Conservation (phyloP, 2,113 vertebrate species). For the Heterotis niloticus region DNA sequence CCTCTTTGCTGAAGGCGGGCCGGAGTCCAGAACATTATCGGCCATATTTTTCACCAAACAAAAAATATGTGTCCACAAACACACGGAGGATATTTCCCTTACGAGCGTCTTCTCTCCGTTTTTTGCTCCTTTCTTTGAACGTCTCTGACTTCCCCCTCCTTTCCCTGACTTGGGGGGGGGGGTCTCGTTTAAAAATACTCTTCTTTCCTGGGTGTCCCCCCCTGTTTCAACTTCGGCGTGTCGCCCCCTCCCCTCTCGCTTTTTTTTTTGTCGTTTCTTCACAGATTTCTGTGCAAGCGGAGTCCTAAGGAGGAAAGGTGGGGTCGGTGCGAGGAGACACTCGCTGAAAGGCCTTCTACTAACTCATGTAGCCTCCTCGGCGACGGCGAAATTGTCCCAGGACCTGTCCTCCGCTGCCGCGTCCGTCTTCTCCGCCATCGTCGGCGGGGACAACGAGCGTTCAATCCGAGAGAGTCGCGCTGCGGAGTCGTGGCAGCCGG, state of each 20-base stretch:
- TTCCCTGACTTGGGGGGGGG: conserved; percentile 69
- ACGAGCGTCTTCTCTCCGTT: conserved; percentile 39
- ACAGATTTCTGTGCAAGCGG: conserved; percentile 69
- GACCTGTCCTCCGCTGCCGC: conserved; percentile 48
- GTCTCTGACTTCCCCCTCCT: conserved; percentile 71
- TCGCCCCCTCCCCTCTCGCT: conserved; percentile 69
- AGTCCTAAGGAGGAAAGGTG: conserved; percentile 58
- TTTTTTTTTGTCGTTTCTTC: conserved; percentile 64
- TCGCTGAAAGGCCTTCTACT: conserved; percentile 55
- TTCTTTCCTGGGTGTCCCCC: conserved; percentile 71
- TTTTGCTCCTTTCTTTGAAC: conserved; percentile 53
- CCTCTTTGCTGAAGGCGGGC: conserved; percentile 99
- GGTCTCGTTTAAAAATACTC: conserved; percentile 72
- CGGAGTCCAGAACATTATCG: conserved; percentile 99
- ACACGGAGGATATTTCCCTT: conserved; percentile 59
- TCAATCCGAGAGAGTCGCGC: conserved; percentile 32
- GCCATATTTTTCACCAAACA: conserved; percentile 90
- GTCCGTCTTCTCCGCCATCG: conserved; percentile 61
- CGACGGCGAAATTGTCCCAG: conserved; percentile 48
- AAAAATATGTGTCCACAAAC: conserved; percentile 69
- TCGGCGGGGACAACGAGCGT: conserved; percentile 51
- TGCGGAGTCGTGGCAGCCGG: conserved; percentile 19
- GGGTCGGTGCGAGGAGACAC: conserved; percentile 58
- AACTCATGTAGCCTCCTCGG: conserved; percentile 56
- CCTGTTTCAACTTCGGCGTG: conserved; percentile 74